phyloP scores from a whole-genome alignment of 2,113 vertebrate genomes.

The Sturnus vulgaris region DNA sequence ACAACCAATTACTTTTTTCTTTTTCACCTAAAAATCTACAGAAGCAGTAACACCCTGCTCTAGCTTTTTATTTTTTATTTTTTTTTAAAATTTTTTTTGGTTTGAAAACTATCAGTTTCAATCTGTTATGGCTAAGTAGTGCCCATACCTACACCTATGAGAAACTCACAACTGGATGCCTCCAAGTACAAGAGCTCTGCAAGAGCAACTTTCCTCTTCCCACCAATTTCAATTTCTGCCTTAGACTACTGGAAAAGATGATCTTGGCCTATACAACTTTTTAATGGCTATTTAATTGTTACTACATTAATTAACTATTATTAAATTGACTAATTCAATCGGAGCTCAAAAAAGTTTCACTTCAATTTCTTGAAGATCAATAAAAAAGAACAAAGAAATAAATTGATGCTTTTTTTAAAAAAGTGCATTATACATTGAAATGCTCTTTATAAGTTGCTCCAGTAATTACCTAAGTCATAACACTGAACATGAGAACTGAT shows the following conservation, averaged over 20 bases:
- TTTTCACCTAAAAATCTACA: background rate
- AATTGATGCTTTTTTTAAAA: background rate
- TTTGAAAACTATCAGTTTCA: background rate
- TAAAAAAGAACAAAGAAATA: background rate
- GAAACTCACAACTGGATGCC: background rate
- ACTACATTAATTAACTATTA: background rate
- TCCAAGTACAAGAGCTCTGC: background rate
- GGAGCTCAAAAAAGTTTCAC: background rate
- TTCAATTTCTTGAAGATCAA: background rate
- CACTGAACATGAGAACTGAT: background rate
- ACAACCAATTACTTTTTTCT: background rate
- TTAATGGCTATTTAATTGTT: background rate
- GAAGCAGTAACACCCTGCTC: background rate
- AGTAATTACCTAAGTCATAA: background rate
- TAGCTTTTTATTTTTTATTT: background rate
- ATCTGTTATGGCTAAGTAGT: background rate
- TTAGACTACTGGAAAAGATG: background rate
- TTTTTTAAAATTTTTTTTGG: background rate
- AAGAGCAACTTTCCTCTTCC: background rate
- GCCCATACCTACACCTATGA: background rate
- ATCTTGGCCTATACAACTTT: background rate
- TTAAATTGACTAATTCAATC: background rate
- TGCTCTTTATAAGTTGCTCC: background rate
- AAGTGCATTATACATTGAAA: background rate
- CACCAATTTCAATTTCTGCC: background rate